Evolutionary conservation across 1,140 invertebrate species (phyloP).

Genomic region (Ridgeia piscesae): DNA sequence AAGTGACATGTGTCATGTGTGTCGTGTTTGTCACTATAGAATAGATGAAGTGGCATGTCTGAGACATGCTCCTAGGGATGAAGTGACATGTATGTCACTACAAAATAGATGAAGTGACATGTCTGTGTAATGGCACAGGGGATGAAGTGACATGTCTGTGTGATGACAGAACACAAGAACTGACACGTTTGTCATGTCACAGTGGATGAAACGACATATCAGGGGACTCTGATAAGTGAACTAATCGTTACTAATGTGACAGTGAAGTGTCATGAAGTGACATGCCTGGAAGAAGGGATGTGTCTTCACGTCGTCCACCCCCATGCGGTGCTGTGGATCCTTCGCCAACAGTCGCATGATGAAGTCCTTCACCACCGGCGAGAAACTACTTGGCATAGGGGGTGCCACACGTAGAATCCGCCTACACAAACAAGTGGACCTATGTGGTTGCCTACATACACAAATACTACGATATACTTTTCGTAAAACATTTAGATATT

Average conservation of each 20-base stretch:
- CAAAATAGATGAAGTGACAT: background rate
- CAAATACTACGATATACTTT: background rate
- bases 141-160: background rate
- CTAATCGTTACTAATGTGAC: background rate
- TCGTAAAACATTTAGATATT: background rate
- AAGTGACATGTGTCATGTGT: no score
- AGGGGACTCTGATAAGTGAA: no score
- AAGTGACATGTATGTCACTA: background rate
- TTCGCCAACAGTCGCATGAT: slow-evolving; percentile 80
- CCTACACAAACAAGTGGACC: slow-evolving; percentile 43
- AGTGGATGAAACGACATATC: no score
- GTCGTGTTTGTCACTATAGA: no score
- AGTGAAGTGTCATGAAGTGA: background rate
- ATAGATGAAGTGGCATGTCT: no score
- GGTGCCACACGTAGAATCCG: slow-evolving; percentile 85
- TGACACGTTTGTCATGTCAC: no score
- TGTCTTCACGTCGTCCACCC: slow-evolving; percentile 84
- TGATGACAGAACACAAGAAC: background rate
- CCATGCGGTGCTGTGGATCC: slow-evolving; percentile 77
- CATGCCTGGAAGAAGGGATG: slow-evolving; percentile 82
- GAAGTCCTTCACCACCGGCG: slow-evolving; percentile 67
- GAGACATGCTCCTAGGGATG: background rate
- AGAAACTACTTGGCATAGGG: slow-evolving; percentile 76
- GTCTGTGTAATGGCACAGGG: background rate
- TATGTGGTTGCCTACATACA: background rate